Evolutionary conservation across 30 jellyfish, hydroid and myxozoan genomes (phyloP).

Genomic region (Aurelia coerulea): DNA sequence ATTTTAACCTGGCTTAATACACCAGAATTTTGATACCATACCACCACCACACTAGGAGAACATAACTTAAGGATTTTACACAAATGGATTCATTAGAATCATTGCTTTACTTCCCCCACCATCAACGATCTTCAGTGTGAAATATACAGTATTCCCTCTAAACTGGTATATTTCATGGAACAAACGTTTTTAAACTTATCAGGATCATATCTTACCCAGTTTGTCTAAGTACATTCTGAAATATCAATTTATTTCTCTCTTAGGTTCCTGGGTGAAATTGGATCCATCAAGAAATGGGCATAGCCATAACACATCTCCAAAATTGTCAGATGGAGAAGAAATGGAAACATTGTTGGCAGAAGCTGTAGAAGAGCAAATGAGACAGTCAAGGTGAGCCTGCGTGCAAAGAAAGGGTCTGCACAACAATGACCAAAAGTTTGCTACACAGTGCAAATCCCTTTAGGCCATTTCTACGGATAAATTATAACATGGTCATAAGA

Average conservation of each 20-base stretch:
- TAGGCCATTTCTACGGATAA: too few species aligned
- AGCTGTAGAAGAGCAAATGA: slow-evolving; percentile 79
- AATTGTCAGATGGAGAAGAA: slow-evolving; percentile 80
- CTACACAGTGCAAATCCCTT: too few species aligned
- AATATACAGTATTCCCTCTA: not conserved
- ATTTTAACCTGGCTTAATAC: too few species aligned
- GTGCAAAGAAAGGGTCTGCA: too few species aligned
- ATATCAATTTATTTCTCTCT: not conserved
- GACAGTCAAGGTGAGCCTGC: slow-evolving; percentile 27
- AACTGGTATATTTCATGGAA: not conserved
- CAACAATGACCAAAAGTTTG: too few species aligned
- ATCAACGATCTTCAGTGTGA: not conserved
- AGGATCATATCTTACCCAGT: not conserved
- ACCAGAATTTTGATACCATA: too few species aligned
- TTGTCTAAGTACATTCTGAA: not conserved
- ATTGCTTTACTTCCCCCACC: too few species aligned
- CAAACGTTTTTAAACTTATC: not conserved
- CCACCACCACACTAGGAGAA: too few species aligned
- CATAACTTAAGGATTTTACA: too few species aligned
- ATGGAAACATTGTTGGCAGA: slow-evolving; percentile 80
- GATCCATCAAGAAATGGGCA: slow-evolving; percentile 42
- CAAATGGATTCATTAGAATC: too few species aligned
- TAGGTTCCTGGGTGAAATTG: slow-evolving; percentile 86
- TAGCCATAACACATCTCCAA: slow-evolving; percentile 70
- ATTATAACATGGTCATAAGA: too few species aligned